Conservation (phyloP, 2,797 vertebrate genomes). For the Peromyscus aztecus region DNA sequence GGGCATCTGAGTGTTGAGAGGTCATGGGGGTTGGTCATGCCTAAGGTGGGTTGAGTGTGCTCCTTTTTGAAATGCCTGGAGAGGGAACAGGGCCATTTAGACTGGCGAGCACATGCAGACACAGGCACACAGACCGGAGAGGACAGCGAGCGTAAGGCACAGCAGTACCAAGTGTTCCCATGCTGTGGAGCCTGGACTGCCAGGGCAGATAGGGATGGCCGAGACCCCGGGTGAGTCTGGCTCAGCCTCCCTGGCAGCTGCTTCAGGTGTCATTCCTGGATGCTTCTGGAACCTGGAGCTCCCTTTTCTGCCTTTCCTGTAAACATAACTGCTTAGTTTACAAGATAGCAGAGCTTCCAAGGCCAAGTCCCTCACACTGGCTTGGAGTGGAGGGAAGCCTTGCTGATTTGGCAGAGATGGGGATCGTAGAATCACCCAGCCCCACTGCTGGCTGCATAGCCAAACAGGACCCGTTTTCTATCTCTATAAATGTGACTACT, state of each 20-base stretch:
- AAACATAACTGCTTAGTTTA: neutral
- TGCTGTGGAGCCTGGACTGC: neutral
- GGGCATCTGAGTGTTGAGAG: neutral
- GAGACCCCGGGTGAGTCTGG: neutral
- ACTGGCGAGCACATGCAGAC: neutral
- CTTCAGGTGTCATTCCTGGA: neutral
- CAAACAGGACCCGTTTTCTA: neutral
- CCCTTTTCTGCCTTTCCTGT: neutral
- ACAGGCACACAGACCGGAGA: neutral
- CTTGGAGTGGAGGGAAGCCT: neutral
- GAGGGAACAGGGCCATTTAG: neutral
- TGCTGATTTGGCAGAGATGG: neutral
- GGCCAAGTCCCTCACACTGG: neutral
- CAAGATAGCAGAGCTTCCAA: neutral
- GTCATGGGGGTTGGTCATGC: neutral
- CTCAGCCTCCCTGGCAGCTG: neutral
- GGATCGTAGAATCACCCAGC: neutral
- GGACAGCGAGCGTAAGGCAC: neutral
- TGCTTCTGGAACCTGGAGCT: constrained; percentile 9
- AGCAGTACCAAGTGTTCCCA: neutral
- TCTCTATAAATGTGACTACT: neutral
- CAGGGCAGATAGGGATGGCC: constrained; percentile 73
- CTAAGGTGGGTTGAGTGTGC: neutral
- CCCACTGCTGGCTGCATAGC: neutral
- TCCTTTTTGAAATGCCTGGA: neutral